A percentile compares a stretch with the other conserved stretches of the same genome.
Evolutionary conservation across 2,888 invertebrate genomes (phyloP).

Genomic region (Mythimna loreyi): DNA sequence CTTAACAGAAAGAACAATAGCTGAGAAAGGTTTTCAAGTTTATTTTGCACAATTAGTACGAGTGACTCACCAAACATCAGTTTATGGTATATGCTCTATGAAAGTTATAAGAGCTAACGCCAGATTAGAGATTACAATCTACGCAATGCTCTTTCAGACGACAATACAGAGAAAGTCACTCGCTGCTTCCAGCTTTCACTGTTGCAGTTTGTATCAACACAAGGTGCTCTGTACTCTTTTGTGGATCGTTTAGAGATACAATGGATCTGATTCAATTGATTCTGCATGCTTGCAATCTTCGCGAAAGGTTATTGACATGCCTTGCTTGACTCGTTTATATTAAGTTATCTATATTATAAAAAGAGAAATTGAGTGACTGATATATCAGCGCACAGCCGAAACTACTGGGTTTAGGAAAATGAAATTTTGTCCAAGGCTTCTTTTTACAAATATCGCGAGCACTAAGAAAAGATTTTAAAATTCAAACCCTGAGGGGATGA

Average conservation of each 20-base stretch:
- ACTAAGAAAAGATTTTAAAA: too few species aligned
- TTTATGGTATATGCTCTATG: neutral
- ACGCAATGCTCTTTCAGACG: conserved; percentile 16
- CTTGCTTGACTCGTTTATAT: neutral
- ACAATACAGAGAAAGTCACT: conserved; percentile 30
- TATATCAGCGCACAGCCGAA: too few species aligned
- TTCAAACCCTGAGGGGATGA: too few species aligned
- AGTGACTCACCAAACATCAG: neutral
- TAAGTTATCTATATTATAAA: neutral
- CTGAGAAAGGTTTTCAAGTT: too few species aligned
- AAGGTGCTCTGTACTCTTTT: conserved; percentile 20
- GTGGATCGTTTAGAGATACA: conserved; percentile 12
- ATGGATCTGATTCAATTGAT: conserved; percentile 40
- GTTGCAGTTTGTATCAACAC: conserved; percentile 9
- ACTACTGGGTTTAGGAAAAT: too few species aligned
- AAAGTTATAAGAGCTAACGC: conserved; percentile 15
- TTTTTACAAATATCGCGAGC: too few species aligned
- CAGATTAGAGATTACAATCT: neutral
- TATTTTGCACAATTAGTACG: too few species aligned
- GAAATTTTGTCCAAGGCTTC: too few species aligned
- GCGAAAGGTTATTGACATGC: conserved; percentile 31
- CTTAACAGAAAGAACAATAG: too few species aligned
- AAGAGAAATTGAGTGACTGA: too few species aligned
- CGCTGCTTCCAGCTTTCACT: conserved; percentile 13
- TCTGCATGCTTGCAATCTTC: conserved; percentile 25